phyloP scores from a whole-genome alignment of 2,797 vertebrate genomes.

The Siniperca scherzeri region DNA sequence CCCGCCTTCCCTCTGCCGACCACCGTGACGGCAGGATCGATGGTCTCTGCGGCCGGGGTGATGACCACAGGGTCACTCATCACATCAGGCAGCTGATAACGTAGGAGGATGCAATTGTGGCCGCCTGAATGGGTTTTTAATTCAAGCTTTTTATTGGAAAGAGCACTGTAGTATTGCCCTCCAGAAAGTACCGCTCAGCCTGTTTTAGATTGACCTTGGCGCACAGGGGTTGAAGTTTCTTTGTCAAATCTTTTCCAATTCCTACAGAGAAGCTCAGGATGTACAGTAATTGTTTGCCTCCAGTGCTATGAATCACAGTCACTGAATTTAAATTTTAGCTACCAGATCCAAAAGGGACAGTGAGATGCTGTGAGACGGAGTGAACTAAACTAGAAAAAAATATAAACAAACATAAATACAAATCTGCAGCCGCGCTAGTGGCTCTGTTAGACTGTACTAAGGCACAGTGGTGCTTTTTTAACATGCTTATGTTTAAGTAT shows the following conservation, averaged over 20 bases:
- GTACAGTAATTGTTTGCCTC: slow-evolving; percentile 59
- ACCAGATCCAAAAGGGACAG: slow-evolving; percentile 35
- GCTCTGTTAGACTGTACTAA: background rate
- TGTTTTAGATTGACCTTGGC: slow-evolving; percentile 65
- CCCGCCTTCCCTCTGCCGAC: slow-evolving; percentile 26
- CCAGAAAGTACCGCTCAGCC: slow-evolving; percentile 45
- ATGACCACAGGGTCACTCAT: slow-evolving; percentile 74
- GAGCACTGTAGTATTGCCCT: slow-evolving; percentile 54
- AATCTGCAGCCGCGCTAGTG: background rate
- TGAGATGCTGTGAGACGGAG: slow-evolving; percentile 4
- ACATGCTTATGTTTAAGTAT: background rate
- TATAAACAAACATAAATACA: slow-evolving; percentile 1
- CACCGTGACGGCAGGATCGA: slow-evolving; percentile 61
- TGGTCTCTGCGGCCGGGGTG: slow-evolving; percentile 58
- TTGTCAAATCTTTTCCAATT: slow-evolving; percentile 46
- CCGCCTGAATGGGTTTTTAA: slow-evolving; percentile 76
- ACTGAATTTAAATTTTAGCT: slow-evolving; percentile 39
- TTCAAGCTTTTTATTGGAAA: slow-evolving; percentile 73
- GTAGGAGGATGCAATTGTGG: slow-evolving; percentile 69
- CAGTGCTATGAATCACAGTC: slow-evolving; percentile 44
- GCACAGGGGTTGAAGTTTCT: slow-evolving; percentile 41
- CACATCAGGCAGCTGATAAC: slow-evolving; percentile 71
- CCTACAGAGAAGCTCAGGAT: slow-evolving; percentile 50
- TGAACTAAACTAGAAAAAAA: slow-evolving; percentile 21
- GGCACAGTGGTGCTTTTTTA: background rate